Evolutionary conservation across 37 sponge, comb jelly and placozoan species (phyloP).

Genomic region (Crambe crambe): DNA sequence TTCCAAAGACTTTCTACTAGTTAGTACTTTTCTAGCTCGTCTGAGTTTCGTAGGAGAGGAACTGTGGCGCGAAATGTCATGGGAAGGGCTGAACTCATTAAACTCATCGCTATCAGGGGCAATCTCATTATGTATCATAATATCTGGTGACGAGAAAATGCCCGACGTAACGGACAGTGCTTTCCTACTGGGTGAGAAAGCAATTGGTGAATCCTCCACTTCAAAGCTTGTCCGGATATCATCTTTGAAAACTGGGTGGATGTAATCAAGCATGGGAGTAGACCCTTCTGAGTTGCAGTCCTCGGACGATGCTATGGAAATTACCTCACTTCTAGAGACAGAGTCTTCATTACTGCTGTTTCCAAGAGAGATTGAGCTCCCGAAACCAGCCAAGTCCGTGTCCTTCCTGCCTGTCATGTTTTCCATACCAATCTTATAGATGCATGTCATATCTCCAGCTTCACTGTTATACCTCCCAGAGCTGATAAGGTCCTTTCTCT

Average conservation of each 20-base stretch:
- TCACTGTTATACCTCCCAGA: conserved; percentile 7
- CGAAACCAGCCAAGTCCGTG: too few species aligned
- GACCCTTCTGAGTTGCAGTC: background rate
- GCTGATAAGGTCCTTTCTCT: conserved; percentile 30
- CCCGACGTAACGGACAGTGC: background rate
- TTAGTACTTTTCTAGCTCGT: background rate
- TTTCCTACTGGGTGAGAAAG: background rate
- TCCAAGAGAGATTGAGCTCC: background rate
- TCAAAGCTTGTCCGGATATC: conserved; percentile 2
- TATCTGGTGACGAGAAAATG: background rate
- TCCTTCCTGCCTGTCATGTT: conserved; percentile 16
- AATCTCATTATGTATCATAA: background rate
- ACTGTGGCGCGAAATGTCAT: background rate
- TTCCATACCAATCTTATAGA: conserved; percentile 29
- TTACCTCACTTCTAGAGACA: background rate
- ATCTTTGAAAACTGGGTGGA: conserved; percentile 5
- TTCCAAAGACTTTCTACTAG: background rate
- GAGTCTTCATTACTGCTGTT: conserved; percentile 12
- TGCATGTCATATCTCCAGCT: background rate
- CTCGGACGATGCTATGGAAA: background rate
- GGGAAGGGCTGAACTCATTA: background rate
- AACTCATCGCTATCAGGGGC: background rate
- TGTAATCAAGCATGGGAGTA: conserved; percentile 7
- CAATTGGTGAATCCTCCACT: background rate
- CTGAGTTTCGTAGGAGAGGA: background rate